Evolutionary conservation across 2,888 invertebrate genomes (phyloP), one percentile per base, ranked within the genome.

Genomic region (Cantharis nigra): DNA sequence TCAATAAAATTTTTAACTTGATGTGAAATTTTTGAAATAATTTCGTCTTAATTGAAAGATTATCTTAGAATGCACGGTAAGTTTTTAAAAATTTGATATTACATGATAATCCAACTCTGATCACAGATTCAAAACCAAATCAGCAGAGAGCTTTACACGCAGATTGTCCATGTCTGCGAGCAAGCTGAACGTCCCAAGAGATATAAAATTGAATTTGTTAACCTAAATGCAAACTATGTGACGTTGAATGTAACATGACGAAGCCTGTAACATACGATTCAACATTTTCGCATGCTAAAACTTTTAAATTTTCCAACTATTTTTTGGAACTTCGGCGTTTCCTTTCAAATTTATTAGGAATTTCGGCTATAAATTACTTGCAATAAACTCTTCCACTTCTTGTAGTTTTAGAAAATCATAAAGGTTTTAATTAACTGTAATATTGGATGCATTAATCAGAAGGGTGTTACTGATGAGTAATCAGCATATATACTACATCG

Each of bases 341-440:
- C 13, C 13, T 33, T n/a, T 33, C 13, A 33, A 33, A 33, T 33
- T 33, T 33, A 33, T 33, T 33, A n/a, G 69, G 72, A 78, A 72
- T 73, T 74, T 20, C 74, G 74, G 75, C 78, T 71, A 83, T 84
- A 84, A 84, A 84, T 84, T 83, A 83, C 81, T 75, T 79, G 78
- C 78, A 20, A 71, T 79, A 79, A 81, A 83, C 79, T 76, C 82
- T 80, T 81, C 83, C 81, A 79, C 79, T 79, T 81, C 80, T 82
- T 83, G 84, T 82, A 83, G 33, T 33, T 33, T 33, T 33, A 33
- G 84, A 85, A 85, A 86, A 87, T 87, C 86, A 86, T 87, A 85
- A 87, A 84, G 85, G 85, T 87, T 87, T 87, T 87, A 87, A 87
- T 87, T 87, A 87, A 87, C 86, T 85, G 84, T 82, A 81, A 84